Evolutionary conservation across 2,113 vertebrate species (phyloP), one percentile per base, ranked within the genome.

Genomic region (Hippolais icterina): DNA sequence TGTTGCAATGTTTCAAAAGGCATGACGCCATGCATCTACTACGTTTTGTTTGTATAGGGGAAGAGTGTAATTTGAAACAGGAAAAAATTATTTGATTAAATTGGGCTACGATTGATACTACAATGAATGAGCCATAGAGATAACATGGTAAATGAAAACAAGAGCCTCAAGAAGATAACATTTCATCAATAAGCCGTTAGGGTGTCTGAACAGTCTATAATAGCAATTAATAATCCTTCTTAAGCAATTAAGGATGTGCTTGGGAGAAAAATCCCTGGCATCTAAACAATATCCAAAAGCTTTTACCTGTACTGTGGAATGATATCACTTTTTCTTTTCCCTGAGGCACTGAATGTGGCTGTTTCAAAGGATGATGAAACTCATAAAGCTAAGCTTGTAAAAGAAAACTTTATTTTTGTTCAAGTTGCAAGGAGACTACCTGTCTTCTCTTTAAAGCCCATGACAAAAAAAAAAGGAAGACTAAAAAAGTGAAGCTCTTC

Each of bases 221-320:
- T 60, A 74, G 11, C 53, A 93, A 93, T 87, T 95, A 94, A 83
- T 93, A 96, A 95, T 53, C 49, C 42, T 83, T 89, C 71, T 79
- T 64, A 71, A 94, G 63, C 66, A 94, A 87, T 88, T 96, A 83
- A 94, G 53, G 46, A 25, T 61, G 19, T 74, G 37, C 65, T 72
- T 57, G 53, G 65, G 59, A 63, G 80, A 96, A 91, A 87, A 89
- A 70, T 91, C 84, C 83, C 37, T 56, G 28, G 10, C 76, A 76
- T 31, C 27, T 79, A n/a, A 35, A 63, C 23, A 74, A 47, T 80
- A 60, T 63, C 46, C 31, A 80, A 65, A 69, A 61, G 13, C 53
- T 89, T 91, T 82, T 87, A 72, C n/a, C 60, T 91, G 35, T 89
- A 14, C 28, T 61, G 42, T 65, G 21, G 12, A 60, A 60, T 63